Percentiles rank a stretch among this genome's conserved stretches.
Conservation (phyloP, 2,888 invertebrate species). For the Agrotis ipsilon region DNA sequence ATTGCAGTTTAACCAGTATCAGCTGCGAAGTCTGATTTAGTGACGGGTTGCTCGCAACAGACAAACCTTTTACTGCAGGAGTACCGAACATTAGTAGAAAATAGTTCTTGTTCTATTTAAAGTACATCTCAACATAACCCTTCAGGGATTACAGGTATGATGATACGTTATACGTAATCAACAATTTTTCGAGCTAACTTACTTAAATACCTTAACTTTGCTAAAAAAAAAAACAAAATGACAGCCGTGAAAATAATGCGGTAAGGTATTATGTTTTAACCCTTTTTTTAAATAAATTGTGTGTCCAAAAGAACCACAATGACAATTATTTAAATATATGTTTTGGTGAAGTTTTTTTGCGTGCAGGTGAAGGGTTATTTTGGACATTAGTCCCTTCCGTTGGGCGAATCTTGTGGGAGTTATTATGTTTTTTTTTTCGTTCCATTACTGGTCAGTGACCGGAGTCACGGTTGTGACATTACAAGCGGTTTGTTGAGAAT, state of each 20-base stretch:
- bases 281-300: slow-evolving; percentile 62
- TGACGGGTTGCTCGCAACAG: too few relatives aligned
- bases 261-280: slow-evolving; percentile 60
- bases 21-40: too few relatives aligned
- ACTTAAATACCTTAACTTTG: slow-evolving; percentile 14
- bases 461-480: slow-evolving; percentile 9
- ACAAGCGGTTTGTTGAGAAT: slow-evolving; percentile 15
- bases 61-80: too few relatives aligned
- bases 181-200: slow-evolving; percentile 26
- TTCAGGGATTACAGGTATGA: background rate
- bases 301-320: slow-evolving; percentile 64
- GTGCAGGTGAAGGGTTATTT: slow-evolving; percentile 62
- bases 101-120: too few relatives aligned
- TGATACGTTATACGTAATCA: slow-evolving; percentile 44
- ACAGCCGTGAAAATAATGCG: slow-evolving; percentile 52
- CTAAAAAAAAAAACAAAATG: slow-evolving; percentile 42
- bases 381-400: slow-evolving; percentile 72
- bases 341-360: slow-evolving; percentile 56
- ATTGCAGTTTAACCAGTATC: too few relatives aligned
- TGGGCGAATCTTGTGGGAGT: slow-evolving; percentile 43
- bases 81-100: too few relatives aligned
- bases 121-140: too few relatives aligned
- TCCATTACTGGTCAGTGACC: slow-evolving; percentile 34
- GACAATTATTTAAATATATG: slow-evolving; percentile 68
- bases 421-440: slow-evolving; percentile 47